Evolutionary conservation across 2,113 vertebrate genomes (phyloP), one percentile per base, ranked within the genome.

Genomic region (Cyrtonyx montezumae): DNA sequence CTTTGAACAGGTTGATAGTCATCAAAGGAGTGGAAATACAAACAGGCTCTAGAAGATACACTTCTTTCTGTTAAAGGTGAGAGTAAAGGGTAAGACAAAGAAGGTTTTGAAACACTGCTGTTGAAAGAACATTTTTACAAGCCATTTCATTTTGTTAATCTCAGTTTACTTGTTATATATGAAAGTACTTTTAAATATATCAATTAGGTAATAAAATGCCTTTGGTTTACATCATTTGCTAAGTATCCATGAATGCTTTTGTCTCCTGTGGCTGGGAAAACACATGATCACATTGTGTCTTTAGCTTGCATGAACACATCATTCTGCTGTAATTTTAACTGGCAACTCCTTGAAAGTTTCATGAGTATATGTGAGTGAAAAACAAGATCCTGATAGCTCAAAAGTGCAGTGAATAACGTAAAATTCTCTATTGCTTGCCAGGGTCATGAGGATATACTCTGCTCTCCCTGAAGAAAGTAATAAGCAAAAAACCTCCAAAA

Each of bases 161-260:
- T 40, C 40, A 40, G 40, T 40, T 40, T 13, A 40, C 12, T 40
- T 40, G 40, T 40, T 40, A 40, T 46, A 65, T 22, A 42, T 70
- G 37, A 74, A 93, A 79, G 15, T 69, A 23, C 23, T 79, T 22
- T 83, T 68, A 77, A 88, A 91, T 96, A 81, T n/a, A 87, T 65
- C 13, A 91, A 63, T 95, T 79, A 79, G 69, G 71, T 48, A 93
- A 94, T 73, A 88, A 93, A 87, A 45, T 6, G 6, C 66, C 48
- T 80, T 85, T 65, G 79, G 71, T 16, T 70, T 11, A 25, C 32
- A 20, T 36, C 45, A 63, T 75, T 74, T 32, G 3, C 76, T 82
- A 67, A 78, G 77, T 63, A 88, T 37, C 51, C 87, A 34, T 36
- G 63, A 82, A 61, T 2, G 7, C 4, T 28, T 78, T 87, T 81